Evolutionary conservation across 2,888 invertebrate genomes (phyloP), one percentile per base, ranked within the genome.

Genomic region (Pyrrhia umbra): DNA sequence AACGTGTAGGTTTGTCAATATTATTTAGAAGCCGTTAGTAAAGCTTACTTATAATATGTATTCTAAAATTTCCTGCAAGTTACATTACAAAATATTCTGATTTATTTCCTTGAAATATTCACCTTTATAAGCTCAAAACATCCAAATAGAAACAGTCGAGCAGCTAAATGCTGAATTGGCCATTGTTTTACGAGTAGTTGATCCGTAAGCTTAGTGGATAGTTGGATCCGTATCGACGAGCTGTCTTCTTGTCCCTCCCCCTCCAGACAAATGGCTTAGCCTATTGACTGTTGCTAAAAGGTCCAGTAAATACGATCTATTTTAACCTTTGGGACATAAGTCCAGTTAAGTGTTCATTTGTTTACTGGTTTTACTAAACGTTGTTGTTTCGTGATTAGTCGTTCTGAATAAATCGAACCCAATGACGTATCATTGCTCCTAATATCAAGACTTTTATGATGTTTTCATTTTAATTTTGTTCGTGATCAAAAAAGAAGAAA

Each of bases 181-280:
- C 15, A 34, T 52, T 49, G 21, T 57, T 67, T 27, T 16, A 40
- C 51, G 42, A 42, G 9, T 42, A 47, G 6, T 30, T 52, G 37
- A 42, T 34, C 47, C 46, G 42, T 43, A 52, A 51, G 46, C 16
- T 42, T n/a, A 13, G 13, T 18, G 47, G 30, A n/a, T 52, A 40
- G 59, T 45, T 68, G 10, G 40, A 70, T 34, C 16, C 51, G 47
- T 45, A 49, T 68, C 47, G 39, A 68, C n/a, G 21, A 68, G 15
- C 52, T 68, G 58, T 58, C 47, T 52, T 34, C 34, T 74, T 52
- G 47, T 57, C 42, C 18, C 15, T 55, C 15, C 34, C 27, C 18
- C 18, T 9, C 10, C 10, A 42, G 20, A 56, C 37, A 34, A 52
- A 42, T 47, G 23, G 25, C 16, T 15, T 16, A 21, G 15, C 10